Evolutionary conservation across 2,888 invertebrate genomes (phyloP), one percentile per base, ranked within the genome.

Genomic region (Amorpha juglandis): DNA sequence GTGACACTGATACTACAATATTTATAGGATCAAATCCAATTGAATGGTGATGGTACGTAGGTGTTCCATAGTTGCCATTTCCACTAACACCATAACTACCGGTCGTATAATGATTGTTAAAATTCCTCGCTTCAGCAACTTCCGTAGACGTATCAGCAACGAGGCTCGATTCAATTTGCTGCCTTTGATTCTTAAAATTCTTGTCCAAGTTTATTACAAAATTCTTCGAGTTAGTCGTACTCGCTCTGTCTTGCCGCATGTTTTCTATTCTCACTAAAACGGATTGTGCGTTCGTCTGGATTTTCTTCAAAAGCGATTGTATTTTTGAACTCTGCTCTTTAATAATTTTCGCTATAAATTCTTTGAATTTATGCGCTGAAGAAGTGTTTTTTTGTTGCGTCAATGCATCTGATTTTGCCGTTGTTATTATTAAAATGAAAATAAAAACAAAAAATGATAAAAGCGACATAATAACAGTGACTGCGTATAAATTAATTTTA

Each of bases 11-110:
- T 0, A 94, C 90, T 0, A 93, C 86, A 35, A 94, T 92, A 70
- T 94, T 94, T 63, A 94, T 82, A 9, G 94, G 93, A 81, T 94
- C 93, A 68, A 94, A 91, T n/a, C 93, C 93, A 64, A 94, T 91
- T 0, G 92, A 93, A 74, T 94, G 93, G 68, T 93, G 93, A 71
- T 94, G 92, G 70, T 92, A 92, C 0, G 90, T 85, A 14, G 84
- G 79, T 19, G 75, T 64, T 21, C 81, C 87, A 71, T 88, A 88
- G 69, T 86, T 90, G 0, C 79, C 80, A 64, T 78, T 84, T 0
- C 81, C 89, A 58, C 86, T 90, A 0, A 76, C 81, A 48, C 90
- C 91, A 69, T 86, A 92, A 7, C 88, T 87, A 1, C 90, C 83
- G 1, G 85, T 74, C 14, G 80, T 73, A 63, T 88, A 92, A 73